Evolutionary conservation across 2,888 invertebrate species (phyloP), one percentile per base, ranked within the genome.

Genomic region (Phortica okadai): DNA sequence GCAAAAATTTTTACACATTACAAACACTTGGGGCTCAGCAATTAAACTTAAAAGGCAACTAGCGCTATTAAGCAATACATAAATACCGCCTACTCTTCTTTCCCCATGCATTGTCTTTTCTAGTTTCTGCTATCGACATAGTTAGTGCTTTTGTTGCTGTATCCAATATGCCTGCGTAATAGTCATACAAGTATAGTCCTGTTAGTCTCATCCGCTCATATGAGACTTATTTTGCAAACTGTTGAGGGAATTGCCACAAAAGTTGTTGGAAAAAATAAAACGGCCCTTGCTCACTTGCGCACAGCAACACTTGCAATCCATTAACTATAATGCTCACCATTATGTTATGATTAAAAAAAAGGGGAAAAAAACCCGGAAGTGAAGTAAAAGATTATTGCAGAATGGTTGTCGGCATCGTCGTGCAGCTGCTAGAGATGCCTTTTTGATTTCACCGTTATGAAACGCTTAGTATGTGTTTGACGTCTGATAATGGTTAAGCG

Each of bases 41-140:
- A 88, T 88, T 88, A 88, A 85, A 83, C 85, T 86, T 88, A 86
- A 88, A 87, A 87, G 85, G 86, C 88, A 83, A 83, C 82, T 82
- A 83, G 82, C 79, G 80, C 83, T 86, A 85, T 83, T 82, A 80
- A 83, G 86, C 80, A 83, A 83, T 83, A 80, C 70, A 54, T 54
- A 45, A 58, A 75, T 42, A 45, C 50, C 74, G 45, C 74, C 70
- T 72, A 72, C 77, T 74, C 33, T 14, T 42, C 72, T 50, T 62
- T 56, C 41, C 7, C 33, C 58, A 41, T 58, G 33, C 64, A 11
- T 45, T 1, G 14, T 25, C 62, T 33, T n/a, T 41, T 16, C 44
- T 10, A 58, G 7, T 25, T 50, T 25, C 66, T 44, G 54, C 50
- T 58, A 50, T 73, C 10, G 58, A 44, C 67, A 56, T 69, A 14